Conservation (phyloP, 2,113 vertebrate genomes). For the Trochalopteron elliotii region DNA sequence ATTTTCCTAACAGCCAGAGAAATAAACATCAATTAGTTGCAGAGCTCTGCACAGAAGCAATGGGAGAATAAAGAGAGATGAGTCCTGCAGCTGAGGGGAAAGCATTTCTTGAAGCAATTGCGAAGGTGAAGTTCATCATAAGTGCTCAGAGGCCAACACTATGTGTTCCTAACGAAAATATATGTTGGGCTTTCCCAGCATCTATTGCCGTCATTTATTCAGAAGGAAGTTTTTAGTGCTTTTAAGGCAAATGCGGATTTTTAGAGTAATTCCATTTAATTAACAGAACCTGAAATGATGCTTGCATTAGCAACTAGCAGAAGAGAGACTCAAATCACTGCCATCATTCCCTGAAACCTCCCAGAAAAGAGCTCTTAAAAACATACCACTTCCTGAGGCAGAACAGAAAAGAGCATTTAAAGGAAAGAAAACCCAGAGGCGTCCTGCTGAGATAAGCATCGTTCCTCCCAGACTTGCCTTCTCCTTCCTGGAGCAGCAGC, state of each 20-base stretch:
- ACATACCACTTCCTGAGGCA: background rate
- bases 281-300: background rate
- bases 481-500: background rate
- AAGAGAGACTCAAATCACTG: background rate
- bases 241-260: constrained; percentile 4
- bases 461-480: background rate
- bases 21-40: background rate
- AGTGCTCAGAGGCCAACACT: background rate
- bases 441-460: background rate
- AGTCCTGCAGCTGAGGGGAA: background rate
- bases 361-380: background rate
- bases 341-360: background rate
- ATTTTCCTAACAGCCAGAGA: background rate
- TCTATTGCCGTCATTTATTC: background rate
- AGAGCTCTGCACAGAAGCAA: background rate
- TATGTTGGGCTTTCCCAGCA: background rate
- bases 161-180: background rate
- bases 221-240: background rate
- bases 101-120: background rate
- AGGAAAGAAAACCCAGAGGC: background rate
- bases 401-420: background rate
- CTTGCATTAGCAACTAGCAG: background rate
- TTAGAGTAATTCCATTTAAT: background rate
- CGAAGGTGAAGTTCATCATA: background rate
- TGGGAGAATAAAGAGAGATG: background rate